Base-by-base conservation (phyloP, 2,888 invertebrate species). In the Dicycla oo region DNA sequence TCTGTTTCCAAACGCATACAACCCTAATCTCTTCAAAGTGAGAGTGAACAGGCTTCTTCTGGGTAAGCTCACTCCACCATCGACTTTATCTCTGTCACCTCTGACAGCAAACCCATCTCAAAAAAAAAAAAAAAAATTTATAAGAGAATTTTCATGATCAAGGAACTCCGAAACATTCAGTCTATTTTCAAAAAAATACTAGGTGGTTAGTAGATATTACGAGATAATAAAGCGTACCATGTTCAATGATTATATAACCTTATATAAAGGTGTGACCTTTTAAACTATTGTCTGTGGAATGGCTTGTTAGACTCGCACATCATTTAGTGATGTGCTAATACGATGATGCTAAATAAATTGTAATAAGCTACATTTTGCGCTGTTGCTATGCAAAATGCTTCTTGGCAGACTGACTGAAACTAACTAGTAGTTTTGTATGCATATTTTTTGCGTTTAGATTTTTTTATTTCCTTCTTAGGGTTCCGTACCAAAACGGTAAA, bases 261-360 rank as follows among this genome's bases (percentile, higher is more conserved):
- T 60, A 43, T 45, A 60, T 62, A 61, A 23, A 45, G 30, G 45
- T 47, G 23, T 73, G 66, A 75, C 75, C 73, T 73, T 82, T 71
- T 20, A 49, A 62, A 23, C 57, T 40, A 69, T 82, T 71, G 69
- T 69, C 56, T 54, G 54, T 38, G 26, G 26, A 47, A 72, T 38
- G n/a, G 38, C 23, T 58, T 45, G 61, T 74, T 72, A 58, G 54
- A 45, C 58, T 47, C 23, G 38, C 56, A 30, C 64, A 70, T 73
- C 57, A 73, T 70, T 77, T 54, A 77, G 47, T 45, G 8, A 43
- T 69, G 43, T 63, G 63, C 51, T 73, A 80, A 73, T 30, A 61
- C 10, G 58, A 61, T 20, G 61, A 62, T 53, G 65, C 51, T 34
- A 72, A 64, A 62, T 26, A 38, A 45, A 65, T 47, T 57, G 61